phyloP scores from a whole-genome alignment of 1,140 invertebrate genomes.

The Calephelis virginiensis region DNA sequence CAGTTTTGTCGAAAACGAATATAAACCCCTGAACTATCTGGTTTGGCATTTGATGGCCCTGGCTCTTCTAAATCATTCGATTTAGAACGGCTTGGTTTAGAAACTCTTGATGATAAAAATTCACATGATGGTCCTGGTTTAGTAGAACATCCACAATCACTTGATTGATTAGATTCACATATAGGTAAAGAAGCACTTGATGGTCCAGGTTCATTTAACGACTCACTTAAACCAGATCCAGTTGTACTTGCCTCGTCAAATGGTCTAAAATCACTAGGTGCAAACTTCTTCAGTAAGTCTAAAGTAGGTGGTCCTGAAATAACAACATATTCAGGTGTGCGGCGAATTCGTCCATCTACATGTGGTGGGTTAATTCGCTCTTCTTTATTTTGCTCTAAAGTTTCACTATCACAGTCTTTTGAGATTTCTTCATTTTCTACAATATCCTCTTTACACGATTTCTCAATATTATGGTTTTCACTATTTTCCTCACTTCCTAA shows the following conservation, averaged over 20 bases:
- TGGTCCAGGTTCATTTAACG: neutral
- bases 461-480: neutral
- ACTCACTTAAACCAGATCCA: neutral
- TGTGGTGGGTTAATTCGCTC: neutral
- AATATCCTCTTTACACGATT: neutral
- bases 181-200: neutral
- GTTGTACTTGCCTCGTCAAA: neutral
- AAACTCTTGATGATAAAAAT: neutral
- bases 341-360: neutral
- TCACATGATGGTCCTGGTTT: neutral
- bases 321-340: neutral
- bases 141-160: too few species aligned
- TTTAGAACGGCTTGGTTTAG: neutral
- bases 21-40: conserved; percentile 1
- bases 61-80: neutral
- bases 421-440: neutral
- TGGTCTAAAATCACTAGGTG: conserved; percentile 3
- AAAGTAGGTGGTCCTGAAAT: neutral
- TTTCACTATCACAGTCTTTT: conserved; percentile 3
- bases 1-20: conserved; percentile 19
- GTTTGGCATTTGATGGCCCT: neutral
- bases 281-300: neutral
- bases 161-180: too few species aligned
- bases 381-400: neutral
- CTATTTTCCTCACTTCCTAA: neutral